Evolutionary conservation across 2,888 invertebrate species (phyloP).

Genomic region (Amiota communis): DNA sequence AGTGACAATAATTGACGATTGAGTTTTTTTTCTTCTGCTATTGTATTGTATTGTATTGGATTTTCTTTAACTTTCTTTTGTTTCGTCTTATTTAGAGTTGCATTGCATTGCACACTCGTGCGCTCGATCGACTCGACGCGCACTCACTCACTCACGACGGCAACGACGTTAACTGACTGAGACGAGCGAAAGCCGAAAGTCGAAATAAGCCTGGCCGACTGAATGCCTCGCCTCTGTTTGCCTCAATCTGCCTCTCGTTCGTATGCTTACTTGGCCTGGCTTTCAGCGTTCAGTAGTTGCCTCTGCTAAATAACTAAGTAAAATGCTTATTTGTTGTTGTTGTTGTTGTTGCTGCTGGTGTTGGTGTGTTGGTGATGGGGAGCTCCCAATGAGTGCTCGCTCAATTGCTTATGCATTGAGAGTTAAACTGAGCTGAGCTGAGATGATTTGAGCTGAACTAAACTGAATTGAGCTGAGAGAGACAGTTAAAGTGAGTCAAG

Average conservation of each 20-base stretch:
- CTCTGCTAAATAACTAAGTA: constrained; percentile 38
- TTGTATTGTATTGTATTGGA: neutral
- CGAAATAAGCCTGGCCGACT: constrained; percentile 44
- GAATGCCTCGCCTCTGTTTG: no score
- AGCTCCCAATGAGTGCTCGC: constrained; percentile 1
- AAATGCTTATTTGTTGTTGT: constrained; percentile 43
- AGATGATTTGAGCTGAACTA: neutral
- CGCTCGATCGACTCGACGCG: constrained; percentile 57
- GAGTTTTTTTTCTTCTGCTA: constrained; percentile 5
- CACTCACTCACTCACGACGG: constrained; percentile 55
- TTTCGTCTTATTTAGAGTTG: constrained; percentile 10
- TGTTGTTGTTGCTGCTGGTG: constrained; percentile 22
- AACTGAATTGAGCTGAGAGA: neutral
- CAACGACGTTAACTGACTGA: constrained; percentile 52
- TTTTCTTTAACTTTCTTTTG: neutral
- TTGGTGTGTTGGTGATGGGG: constrained; percentile 34
- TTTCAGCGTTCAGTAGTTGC: constrained; percentile 4
- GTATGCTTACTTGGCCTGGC: neutral
- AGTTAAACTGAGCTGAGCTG: neutral
- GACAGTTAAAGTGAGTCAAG: no score
- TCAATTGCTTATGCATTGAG: constrained; percentile 15
- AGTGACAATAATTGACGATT: neutral
- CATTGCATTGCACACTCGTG: constrained; percentile 30
- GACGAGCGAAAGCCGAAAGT: constrained; percentile 53
- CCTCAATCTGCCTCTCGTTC: no score